A percentile compares a stretch with the other conserved stretches of the same genome.
Evolutionary conservation across 2,113 vertebrate species (phyloP).

Genomic region (Lasiurus cinereus): DNA sequence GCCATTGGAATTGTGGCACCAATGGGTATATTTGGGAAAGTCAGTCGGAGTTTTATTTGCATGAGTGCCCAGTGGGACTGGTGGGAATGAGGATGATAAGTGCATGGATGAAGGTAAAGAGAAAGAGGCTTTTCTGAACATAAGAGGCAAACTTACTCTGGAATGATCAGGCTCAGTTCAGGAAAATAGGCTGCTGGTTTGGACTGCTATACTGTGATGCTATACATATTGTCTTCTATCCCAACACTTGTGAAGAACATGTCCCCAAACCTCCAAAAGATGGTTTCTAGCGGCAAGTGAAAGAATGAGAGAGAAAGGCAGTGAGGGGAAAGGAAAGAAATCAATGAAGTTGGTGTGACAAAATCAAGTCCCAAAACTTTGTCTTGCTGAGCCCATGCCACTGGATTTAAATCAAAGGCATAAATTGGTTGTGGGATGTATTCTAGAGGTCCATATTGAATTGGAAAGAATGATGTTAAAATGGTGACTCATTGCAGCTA

Average conservation of each 20-base stretch:
- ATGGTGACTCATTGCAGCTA: neutral
- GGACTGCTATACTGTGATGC: neutral
- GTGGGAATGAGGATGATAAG: neutral
- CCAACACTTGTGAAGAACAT: neutral
- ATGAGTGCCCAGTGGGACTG: neutral
- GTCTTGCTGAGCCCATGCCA: neutral
- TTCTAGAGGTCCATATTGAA: neutral
- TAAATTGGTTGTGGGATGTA: neutral
- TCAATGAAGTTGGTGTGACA: neutral
- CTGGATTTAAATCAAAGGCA: neutral
- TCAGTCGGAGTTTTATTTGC: neutral
- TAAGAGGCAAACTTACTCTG: neutral
- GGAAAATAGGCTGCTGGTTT: neutral
- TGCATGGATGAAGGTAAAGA: neutral
- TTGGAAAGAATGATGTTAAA: neutral
- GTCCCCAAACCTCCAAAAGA: neutral
- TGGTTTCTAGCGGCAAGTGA: neutral
- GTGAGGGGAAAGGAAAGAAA: neutral
- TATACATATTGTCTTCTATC: neutral
- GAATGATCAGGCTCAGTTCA: neutral
- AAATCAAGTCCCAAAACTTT: neutral
- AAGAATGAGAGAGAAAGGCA: neutral
- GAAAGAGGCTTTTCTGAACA: neutral
- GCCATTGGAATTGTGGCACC: neutral
- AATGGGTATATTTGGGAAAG: conserved; percentile 8